A percentile compares a stretch with the other conserved stretches of the same genome.
Evolutionary conservation across 2,888 invertebrate genomes (phyloP).

Genomic region (Zygothrica quintamaculata): DNA sequence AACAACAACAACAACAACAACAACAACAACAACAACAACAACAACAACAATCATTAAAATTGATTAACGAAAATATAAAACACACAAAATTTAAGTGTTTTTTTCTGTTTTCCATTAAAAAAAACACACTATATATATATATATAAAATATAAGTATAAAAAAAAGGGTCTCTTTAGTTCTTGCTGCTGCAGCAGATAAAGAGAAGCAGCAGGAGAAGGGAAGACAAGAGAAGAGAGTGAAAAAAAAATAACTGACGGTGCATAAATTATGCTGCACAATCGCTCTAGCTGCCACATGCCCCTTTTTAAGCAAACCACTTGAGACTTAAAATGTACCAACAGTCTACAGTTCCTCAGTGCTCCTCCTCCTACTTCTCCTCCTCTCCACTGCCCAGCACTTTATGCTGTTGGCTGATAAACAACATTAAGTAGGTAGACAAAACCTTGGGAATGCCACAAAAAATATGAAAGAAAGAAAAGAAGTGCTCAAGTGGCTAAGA

Average conservation of each 20-base stretch:
- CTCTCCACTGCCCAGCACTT: too few relatives aligned
- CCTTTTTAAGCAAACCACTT: conserved; percentile 44
- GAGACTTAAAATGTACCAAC: too few relatives aligned
- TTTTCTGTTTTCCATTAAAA: conserved; percentile 1
- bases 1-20: background rate
- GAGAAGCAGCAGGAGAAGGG: too few relatives aligned
- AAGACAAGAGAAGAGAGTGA: too few relatives aligned
- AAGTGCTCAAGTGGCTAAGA: conserved; percentile 1
- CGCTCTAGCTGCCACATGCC: conserved; percentile 1
- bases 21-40: background rate
- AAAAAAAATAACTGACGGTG: conserved; percentile 27
- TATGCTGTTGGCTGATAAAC: too few relatives aligned
- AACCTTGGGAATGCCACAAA: conserved; percentile 51
- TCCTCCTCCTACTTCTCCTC: too few relatives aligned
- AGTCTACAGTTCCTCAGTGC: too few relatives aligned
- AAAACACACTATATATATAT: too few relatives aligned
- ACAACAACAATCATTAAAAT: conserved; percentile 54
- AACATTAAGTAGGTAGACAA: conserved; percentile 63
- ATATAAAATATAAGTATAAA: background rate
- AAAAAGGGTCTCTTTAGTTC: conserved; percentile 44
- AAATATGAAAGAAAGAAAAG: too few relatives aligned
- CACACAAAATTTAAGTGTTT: conserved; percentile 44
- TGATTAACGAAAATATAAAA: conserved; percentile 55
- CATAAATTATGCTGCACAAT: conserved; percentile 66
- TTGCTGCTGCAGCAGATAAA: conserved; percentile 23